Conservation (phyloP, 2,797 vertebrate genomes). For the Epinephelus awoara region DNA sequence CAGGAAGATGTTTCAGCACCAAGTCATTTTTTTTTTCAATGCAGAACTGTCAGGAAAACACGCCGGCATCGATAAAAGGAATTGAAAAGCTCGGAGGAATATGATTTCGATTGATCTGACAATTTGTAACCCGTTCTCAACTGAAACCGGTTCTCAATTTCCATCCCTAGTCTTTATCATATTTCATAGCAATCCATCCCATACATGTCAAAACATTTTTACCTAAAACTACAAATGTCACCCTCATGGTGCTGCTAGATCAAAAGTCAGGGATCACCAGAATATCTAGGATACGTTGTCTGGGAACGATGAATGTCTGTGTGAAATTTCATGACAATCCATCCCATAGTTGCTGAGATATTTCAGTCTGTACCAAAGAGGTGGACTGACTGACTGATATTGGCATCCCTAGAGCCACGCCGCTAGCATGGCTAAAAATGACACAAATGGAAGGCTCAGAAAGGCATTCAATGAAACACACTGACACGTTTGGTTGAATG, state of each 20-base stretch:
- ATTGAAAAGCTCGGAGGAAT: too few species aligned
- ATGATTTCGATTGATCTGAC: too few species aligned
- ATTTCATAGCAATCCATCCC: neutral
- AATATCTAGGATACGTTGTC: neutral
- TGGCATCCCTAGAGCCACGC: neutral
- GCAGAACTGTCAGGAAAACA: too few species aligned
- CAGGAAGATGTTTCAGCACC: too few species aligned
- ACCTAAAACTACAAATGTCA: conserved; percentile 2
- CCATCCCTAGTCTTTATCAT: too few species aligned
- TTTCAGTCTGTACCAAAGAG: conserved; percentile 19
- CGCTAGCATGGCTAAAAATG: conserved; percentile 16
- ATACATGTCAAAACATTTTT: neutral
- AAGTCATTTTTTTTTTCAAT: too few species aligned
- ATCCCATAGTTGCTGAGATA: conserved; percentile 9
- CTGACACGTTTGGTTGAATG: conserved; percentile 40
- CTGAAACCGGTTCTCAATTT: too few species aligned
- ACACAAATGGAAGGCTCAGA: conserved; percentile 15
- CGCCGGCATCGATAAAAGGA: too few species aligned
- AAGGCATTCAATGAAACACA: conserved; percentile 33
- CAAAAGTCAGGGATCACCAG: neutral
- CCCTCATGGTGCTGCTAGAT: neutral
- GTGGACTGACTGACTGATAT: conserved; percentile 6
- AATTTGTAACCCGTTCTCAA: too few species aligned
- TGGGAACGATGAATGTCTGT: neutral
- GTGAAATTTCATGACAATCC: conserved; percentile 11